A percentile compares a stretch with the other conserved stretches of the same genome.
These are phyloP conservation scores for Drosophila algonquin DNA, from an alignment of 2,888 invertebrate species.

Conservation along the genomic window DNA sequence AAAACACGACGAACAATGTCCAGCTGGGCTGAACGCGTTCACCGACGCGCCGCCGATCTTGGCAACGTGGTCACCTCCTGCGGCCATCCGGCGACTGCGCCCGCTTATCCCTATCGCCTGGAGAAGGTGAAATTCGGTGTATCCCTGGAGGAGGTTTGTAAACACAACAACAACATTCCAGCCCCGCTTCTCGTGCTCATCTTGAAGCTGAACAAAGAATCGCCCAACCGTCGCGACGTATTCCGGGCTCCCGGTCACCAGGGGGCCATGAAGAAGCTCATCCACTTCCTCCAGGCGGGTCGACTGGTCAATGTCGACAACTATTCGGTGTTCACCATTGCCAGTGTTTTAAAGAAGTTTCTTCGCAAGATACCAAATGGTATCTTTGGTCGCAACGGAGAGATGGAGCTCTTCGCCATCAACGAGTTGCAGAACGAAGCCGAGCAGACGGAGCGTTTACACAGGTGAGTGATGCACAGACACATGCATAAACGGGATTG, in stretches of 20 bases:
- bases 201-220: constrained; percentile 96
- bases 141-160: constrained; percentile 95
- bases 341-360: constrained; percentile 99
- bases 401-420: constrained; percentile 94
- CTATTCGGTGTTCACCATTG: constrained; percentile 98
- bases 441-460: constrained; percentile 95
- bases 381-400: constrained; percentile 96
- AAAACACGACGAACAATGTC: constrained; percentile 86
- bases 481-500: constrained; percentile 12
- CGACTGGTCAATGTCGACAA: constrained; percentile 96
- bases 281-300: constrained; percentile 95
- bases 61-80: constrained; percentile 96
- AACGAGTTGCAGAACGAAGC: constrained; percentile 92
- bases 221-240: constrained; percentile 95
- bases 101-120: constrained; percentile 92
- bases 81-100: constrained; percentile 89
- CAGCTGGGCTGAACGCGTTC: constrained; percentile 96
- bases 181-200: constrained; percentile 95
- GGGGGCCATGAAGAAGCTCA: constrained; percentile 96
- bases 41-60: constrained; percentile 94
- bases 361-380: constrained; percentile 98
- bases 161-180: constrained; percentile 97
- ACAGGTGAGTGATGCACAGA: constrained; percentile 87
- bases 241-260: constrained; percentile 98
- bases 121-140: constrained; percentile 98